Evolutionary conservation across 2,888 invertebrate genomes (phyloP), one percentile per base, ranked within the genome.

Genomic region (Phrixothrix hirtus): DNA sequence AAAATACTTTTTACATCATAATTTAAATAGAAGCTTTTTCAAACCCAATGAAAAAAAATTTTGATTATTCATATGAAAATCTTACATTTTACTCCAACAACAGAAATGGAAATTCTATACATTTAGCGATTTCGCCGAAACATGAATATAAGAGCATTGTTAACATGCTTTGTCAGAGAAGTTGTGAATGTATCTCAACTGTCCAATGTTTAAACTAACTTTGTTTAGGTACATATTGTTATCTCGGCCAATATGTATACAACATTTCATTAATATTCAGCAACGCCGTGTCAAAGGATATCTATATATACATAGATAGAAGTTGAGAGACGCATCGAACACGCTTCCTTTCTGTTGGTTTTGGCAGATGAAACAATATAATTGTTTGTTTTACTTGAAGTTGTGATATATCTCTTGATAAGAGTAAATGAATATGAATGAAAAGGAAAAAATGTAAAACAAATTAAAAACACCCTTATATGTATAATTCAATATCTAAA

Each of bases 221-320:
- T 62, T 59, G 61, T 60, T 59, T 49, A 46, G 53, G 58, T 54
- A 46, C 51, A 54, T 55, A 51, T 50, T 53, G 60, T 61, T 61
- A 56, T 60, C 57, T 53, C 41, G 51, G 50, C 41, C 57, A 60
- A 54, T 62, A 61, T 61, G 60, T 60, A 61, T 61, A 62, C 61
- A 62, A 60, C 60, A 60, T 64, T 61, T 62, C 61, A 62, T 63
- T 63, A 62, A 63, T 62, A 62, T 61, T 60, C 57, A 44, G n/a
- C n/a, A n/a, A n/a, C n/a, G 55, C 55, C 57, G 54, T 58, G 62
- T 64, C 61, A 64, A 61, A 61, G 61, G 61, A 62, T 61, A 58
- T 59, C 55, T 63, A 53, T 53, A 45, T 32, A 42, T n/a, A n/a
- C n/a, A n/a, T n/a, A n/a, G n/a, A n/a, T 32, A 45, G 53, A 42